A percentile compares a stretch with the other conserved stretches of the same genome.
Evolutionary conservation across 2,113 vertebrate genomes (phyloP).

Genomic region (Morone chrysops): DNA sequence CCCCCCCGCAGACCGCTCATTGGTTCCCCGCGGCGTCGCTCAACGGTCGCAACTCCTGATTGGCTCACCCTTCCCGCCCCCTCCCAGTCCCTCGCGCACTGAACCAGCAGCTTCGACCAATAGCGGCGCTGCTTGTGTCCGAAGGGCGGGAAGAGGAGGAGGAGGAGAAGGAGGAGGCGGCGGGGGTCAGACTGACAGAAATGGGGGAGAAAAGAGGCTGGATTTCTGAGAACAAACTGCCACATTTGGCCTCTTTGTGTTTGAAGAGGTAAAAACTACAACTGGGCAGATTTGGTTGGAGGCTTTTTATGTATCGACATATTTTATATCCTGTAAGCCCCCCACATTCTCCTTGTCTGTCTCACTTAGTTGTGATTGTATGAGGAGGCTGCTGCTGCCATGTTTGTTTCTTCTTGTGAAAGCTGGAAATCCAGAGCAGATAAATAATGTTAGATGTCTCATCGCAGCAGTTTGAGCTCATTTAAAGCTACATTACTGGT

Average conservation of each 20-base stretch:
- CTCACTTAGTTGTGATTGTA: slow-evolving; percentile 26
- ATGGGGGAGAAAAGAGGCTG: slow-evolving; percentile 35
- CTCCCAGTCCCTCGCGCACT: background rate
- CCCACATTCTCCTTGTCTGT: background rate
- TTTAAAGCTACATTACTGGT: background rate
- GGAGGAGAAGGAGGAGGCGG: slow-evolving; percentile 41
- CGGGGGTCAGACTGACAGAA: slow-evolving; percentile 42
- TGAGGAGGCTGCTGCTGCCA: slow-evolving; percentile 38
- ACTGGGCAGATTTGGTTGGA: background rate
- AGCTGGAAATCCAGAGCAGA: background rate
- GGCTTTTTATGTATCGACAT: background rate
- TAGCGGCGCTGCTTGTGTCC: slow-evolving; percentile 44
- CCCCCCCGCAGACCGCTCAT: slow-evolving; percentile 23
- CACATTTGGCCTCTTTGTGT: slow-evolving; percentile 50
- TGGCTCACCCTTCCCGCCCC: slow-evolving; percentile 46
- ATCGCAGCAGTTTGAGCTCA: background rate
- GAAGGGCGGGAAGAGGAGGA: slow-evolving; percentile 50
- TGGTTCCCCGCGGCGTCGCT: slow-evolving; percentile 52
- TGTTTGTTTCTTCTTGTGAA: slow-evolving; percentile 31
- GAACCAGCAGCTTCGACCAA: slow-evolving; percentile 64
- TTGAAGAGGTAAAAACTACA: slow-evolving; percentile 12
- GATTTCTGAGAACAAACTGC: slow-evolving; percentile 48
- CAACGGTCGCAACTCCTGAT: slow-evolving; percentile 69
- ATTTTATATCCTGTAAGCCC: background rate
- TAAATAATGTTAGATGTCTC: background rate